These are phyloP conservation scores for Sturnus vulgaris DNA, from an alignment of 2,113 vertebrate genomes.

Conservation along the genomic window DNA sequence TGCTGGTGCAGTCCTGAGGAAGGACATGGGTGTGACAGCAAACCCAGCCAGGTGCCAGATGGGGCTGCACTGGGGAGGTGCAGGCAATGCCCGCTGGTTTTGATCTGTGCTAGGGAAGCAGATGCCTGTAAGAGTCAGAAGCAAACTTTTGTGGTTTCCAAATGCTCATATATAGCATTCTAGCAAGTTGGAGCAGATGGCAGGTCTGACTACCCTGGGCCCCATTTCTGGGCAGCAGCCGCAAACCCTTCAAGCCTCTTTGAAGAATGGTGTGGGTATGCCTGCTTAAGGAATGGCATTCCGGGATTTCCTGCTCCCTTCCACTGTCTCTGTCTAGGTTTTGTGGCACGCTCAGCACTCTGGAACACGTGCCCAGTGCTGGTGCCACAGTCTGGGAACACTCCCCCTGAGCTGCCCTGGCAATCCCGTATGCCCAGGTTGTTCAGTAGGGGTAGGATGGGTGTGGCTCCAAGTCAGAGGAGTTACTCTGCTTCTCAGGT, in stretches of 20 bases:
- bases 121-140: neutral
- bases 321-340: neutral
- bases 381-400: neutral
- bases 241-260: neutral
- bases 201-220: neutral
- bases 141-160: conserved; percentile 13
- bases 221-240: neutral
- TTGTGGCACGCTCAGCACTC: neutral
- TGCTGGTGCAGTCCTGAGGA: neutral
- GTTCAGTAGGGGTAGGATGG: neutral
- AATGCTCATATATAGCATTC: neutral
- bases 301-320: neutral
- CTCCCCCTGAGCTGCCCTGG: neutral
- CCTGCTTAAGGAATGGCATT: conserved; percentile 34
- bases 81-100: neutral
- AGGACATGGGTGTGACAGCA: neutral
- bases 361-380: neutral
- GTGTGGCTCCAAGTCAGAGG: neutral
- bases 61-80: neutral
- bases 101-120: neutral
- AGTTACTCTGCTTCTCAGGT: neutral
- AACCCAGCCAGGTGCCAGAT: neutral
- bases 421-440: rapidly evolving
- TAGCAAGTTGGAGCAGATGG: neutral
- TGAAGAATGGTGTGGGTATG: neutral